These are phyloP conservation scores for Chloroceryle aenea DNA, from an alignment of 2,113 vertebrate species.

Conservation along the genomic window DNA sequence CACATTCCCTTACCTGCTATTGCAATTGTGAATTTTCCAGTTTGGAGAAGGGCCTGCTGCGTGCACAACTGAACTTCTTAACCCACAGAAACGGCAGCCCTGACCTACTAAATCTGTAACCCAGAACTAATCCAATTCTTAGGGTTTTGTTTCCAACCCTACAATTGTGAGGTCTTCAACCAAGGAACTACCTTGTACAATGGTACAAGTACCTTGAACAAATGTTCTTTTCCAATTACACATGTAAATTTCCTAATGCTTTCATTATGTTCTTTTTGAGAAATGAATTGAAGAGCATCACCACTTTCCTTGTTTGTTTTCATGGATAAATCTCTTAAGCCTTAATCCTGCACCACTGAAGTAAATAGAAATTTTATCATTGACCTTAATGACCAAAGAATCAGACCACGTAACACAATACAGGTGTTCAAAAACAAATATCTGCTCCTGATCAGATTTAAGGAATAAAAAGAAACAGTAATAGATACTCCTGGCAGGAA, in stretches of 20 bases:
- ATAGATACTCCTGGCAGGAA: background rate
- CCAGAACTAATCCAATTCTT: background rate
- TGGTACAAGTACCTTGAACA: background rate
- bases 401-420: background rate
- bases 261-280: background rate
- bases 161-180: background rate
- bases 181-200: background rate
- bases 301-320: background rate
- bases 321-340: background rate
- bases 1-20: background rate
- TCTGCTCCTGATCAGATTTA: background rate
- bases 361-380: fast-evolving
- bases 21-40: fast-evolving
- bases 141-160: background rate
- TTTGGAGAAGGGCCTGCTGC: background rate
- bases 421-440: background rate
- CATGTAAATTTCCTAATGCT: background rate
- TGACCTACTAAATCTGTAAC: background rate
- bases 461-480: background rate
- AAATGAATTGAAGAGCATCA: background rate
- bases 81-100: background rate
- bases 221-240: background rate
- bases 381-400: background rate
- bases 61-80: background rate
- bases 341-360: background rate